phyloP scores from a whole-genome alignment of 2,113 vertebrate genomes.

The Campylorhamphus procurvoides region DNA sequence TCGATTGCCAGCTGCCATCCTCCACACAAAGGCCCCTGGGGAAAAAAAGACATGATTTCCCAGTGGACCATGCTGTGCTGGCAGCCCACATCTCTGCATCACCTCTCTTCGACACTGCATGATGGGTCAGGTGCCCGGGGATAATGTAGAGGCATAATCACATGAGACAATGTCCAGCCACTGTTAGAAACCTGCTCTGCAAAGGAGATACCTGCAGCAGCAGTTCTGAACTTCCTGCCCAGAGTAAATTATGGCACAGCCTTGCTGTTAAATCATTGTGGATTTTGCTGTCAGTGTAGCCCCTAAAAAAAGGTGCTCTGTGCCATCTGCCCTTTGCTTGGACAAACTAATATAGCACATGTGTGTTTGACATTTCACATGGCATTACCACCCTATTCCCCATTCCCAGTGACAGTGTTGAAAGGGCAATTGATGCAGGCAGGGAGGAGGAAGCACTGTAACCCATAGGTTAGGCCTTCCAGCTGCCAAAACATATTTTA shows the following conservation, averaged over 20 bases:
- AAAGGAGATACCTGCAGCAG: not conserved
- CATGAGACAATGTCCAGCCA: not conserved
- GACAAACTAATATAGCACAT: slow-evolving; percentile 4
- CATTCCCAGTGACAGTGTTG: accelerated
- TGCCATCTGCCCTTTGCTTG: slow-evolving; percentile 41
- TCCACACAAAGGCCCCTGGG: not conserved
- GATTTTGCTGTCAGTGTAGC: not conserved
- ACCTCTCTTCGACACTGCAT: not conserved
- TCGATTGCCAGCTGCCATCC: not conserved
- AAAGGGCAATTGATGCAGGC: not conserved
- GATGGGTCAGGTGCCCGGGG: too few species aligned
- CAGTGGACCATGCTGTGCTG: not conserved
- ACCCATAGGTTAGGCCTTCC: not conserved
- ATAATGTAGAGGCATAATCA: not conserved
- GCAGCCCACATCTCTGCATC: not conserved
- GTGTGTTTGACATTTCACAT: slow-evolving; percentile 38
- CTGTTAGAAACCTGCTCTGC: not conserved
- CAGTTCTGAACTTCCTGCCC: not conserved
- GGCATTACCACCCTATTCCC: not conserved
- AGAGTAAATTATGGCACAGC: not conserved
- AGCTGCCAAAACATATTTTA: not conserved
- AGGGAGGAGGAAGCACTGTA: not conserved
- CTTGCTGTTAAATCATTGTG: not conserved
- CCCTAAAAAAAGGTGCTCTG: slow-evolving; percentile 1
- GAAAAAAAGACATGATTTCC: not conserved